Conservation (phyloP, 35 echinoderm and acorn worm genomes). For the Stichopus chloronotus region DNA sequence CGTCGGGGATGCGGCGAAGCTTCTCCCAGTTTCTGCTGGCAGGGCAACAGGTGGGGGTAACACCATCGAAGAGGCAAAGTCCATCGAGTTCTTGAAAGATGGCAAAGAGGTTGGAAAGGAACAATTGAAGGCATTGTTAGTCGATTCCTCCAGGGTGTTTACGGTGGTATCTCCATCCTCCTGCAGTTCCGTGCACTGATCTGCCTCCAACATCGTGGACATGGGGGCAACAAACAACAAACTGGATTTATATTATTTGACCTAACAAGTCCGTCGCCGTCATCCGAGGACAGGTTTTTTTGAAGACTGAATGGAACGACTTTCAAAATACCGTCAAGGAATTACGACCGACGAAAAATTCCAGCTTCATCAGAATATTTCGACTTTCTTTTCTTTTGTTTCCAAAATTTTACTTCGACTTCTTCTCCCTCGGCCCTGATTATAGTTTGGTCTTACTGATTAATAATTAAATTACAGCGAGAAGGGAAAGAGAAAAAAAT, state of each 20-base stretch:
- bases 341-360: too few relatives aligned
- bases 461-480: too few relatives aligned
- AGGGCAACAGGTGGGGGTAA: constrained; percentile 42
- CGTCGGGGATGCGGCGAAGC: constrained; percentile 48
- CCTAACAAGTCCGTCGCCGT: neutral
- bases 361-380: too few relatives aligned
- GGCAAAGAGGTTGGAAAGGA: neutral
- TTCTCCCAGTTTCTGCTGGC: constrained; percentile 46
- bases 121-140: constrained; percentile 14
- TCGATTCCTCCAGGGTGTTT: neutral
- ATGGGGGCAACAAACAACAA: neutral
- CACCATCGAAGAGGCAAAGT: constrained; percentile 46
- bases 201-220: constrained; percentile 20
- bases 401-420: too few relatives aligned
- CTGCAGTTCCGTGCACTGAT: constrained; percentile 3
- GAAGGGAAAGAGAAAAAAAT: too few relatives aligned
- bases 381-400: too few relatives aligned
- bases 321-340: too few relatives aligned
- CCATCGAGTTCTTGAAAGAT: constrained; percentile 45
- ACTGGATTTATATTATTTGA: neutral
- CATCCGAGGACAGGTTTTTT: neutral
- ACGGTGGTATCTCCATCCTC: neutral
- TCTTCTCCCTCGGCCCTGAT: too few relatives aligned
- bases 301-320: too few relatives aligned
- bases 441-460: too few relatives aligned